Percentiles rank a stretch among this genome's conserved stretches.
Evolutionary conservation across 2,888 invertebrate genomes (phyloP).

Genomic region (Noctua comes): DNA sequence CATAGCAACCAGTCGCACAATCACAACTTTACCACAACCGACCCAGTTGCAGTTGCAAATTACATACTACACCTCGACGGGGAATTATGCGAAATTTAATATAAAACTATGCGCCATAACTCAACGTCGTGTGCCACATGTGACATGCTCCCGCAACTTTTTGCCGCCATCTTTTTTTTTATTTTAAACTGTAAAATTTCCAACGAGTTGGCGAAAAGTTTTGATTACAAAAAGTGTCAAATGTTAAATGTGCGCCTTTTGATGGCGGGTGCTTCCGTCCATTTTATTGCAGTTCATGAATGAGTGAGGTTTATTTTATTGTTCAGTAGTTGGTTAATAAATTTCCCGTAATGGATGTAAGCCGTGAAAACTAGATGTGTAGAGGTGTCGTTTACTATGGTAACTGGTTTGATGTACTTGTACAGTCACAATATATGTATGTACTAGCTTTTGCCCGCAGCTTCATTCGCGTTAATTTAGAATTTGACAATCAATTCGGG

Average conservation of each 20-base stretch:
- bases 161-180: slow-evolving; percentile 48
- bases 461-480: no score
- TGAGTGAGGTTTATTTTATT: slow-evolving; percentile 10
- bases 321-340: slow-evolving; percentile 4
- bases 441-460: no score
- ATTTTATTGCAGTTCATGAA: slow-evolving; percentile 50
- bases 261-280: slow-evolving; percentile 29
- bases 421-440: no score
- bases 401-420: no score
- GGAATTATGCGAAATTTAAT: slow-evolving; percentile 72
- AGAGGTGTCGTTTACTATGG: no score
- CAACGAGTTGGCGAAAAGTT: slow-evolving; percentile 57
- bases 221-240: slow-evolving; percentile 65
- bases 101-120: slow-evolving; percentile 72
- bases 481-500: no score
- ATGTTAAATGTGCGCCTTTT: slow-evolving; percentile 55
- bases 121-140: slow-evolving; percentile 67
- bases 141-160: slow-evolving; percentile 66
- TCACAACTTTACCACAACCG: not conserved
- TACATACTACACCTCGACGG: slow-evolving; percentile 40
- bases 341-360: not conserved
- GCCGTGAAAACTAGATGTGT: not conserved
- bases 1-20: slow-evolving; percentile 13
- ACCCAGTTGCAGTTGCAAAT: slow-evolving; percentile 45
- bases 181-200: slow-evolving; percentile 56